Conservation (phyloP, 2,888 invertebrate genomes). For the Polia nebulosa region DNA sequence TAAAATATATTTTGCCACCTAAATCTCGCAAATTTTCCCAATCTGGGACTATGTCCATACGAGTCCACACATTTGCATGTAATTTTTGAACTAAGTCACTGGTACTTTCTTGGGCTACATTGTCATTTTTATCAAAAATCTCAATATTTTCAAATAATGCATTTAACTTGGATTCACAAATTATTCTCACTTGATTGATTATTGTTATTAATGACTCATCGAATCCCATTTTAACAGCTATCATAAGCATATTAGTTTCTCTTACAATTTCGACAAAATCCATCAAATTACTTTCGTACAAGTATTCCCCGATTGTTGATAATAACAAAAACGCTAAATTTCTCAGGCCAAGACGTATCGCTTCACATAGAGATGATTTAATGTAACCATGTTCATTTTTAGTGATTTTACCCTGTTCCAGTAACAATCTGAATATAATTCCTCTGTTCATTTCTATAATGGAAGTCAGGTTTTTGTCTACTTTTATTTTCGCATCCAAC, state of each 20-base stretch:
- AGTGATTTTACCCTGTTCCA: background rate
- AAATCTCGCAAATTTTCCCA: background rate
- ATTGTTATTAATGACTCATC: background rate
- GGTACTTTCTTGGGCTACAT: background rate
- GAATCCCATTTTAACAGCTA: slow-evolving; percentile 10
- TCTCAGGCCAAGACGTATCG: background rate
- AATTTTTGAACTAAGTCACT: background rate
- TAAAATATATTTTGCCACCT: slow-evolving; percentile 8
- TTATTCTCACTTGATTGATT: background rate
- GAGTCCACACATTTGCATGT: background rate
- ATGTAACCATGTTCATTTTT: background rate
- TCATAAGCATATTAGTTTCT: background rate
- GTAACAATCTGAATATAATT: background rate
- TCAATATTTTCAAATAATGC: background rate
- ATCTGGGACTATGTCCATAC: slow-evolving; percentile 1
- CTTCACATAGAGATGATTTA: slow-evolving; percentile 1
- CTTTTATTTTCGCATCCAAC: slow-evolving; percentile 6
- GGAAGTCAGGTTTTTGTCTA: background rate
- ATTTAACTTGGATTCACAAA: background rate
- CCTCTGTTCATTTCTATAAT: background rate
- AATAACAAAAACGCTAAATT: too few relatives aligned
- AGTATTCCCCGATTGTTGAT: too few relatives aligned
- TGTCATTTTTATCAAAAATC: background rate
- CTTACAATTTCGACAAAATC: slow-evolving; percentile 8
- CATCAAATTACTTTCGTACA: slow-evolving; percentile 7